Evolutionary conservation across 2,113 vertebrate species (phyloP).

Genomic region (Gnathonemus echidnorhynchus): DNA sequence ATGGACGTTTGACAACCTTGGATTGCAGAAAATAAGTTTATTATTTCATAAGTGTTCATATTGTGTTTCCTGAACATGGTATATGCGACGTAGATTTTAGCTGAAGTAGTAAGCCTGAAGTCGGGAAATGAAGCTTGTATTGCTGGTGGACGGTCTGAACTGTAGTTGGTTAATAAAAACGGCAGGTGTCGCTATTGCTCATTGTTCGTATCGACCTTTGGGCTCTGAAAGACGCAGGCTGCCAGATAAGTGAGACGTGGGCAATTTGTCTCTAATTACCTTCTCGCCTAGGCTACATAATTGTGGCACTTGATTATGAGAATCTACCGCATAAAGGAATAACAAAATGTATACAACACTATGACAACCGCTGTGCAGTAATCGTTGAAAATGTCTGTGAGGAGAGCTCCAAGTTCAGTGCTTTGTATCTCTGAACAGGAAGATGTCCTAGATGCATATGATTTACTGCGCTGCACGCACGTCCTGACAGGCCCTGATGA

Average conservation of each 20-base stretch:
- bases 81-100: background rate
- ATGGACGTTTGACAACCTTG: background rate
- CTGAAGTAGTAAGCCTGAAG: background rate
- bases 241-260: background rate
- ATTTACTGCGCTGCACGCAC: constrained; percentile 27
- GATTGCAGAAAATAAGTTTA: background rate
- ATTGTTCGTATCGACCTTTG: background rate
- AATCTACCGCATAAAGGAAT: background rate
- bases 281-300: background rate
- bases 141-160: background rate
- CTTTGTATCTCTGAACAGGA: constrained; percentile 19
- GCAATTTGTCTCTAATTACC: constrained; percentile 17
- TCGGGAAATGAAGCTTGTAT: background rate
- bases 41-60: background rate
- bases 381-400: constrained; percentile 14
- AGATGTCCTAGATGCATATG: constrained; percentile 37
- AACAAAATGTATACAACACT: background rate
- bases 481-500: constrained; percentile 37
- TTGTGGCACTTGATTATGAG: background rate
- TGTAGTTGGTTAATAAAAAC: background rate
- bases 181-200: constrained; percentile 33
- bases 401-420: constrained; percentile 3
- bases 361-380: background rate
- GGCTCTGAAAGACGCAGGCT: background rate
- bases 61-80: background rate